Conservation (phyloP, 2,888 invertebrate genomes). For the Hirtodrosophila duncani region DNA sequence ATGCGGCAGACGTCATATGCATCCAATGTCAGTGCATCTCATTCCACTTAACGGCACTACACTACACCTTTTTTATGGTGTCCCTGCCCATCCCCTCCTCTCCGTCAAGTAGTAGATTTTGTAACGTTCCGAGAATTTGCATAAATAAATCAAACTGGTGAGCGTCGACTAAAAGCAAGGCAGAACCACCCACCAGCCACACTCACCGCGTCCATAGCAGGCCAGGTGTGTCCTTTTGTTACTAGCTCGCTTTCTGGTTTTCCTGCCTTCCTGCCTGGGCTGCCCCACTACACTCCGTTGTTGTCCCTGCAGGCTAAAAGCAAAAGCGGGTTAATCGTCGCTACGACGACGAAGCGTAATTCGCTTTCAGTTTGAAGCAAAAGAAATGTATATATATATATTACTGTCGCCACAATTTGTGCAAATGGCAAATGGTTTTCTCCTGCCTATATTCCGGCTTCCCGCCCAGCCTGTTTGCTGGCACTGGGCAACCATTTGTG, state of each 20-base stretch:
- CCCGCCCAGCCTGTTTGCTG: background rate
- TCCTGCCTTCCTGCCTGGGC: background rate
- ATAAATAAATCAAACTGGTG: conserved; percentile 49
- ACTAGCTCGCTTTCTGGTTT: background rate
- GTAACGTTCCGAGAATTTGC: conserved; percentile 35
- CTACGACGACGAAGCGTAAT: conserved; percentile 25
- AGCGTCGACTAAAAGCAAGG: too few species aligned
- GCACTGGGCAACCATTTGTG: conserved; percentile 3
- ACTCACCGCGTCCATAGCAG: conserved; percentile 11
- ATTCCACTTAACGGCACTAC: too few species aligned
- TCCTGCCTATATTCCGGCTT: background rate
- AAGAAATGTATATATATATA: too few species aligned
- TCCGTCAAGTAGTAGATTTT: background rate
- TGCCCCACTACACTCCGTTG: conserved; percentile 13
- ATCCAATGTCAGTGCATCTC: conserved; percentile 12
- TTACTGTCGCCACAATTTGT: conserved; percentile 28
- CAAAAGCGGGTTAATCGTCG: conserved; percentile 56
- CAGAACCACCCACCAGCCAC: conserved; percentile 20
- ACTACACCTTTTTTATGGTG: too few species aligned
- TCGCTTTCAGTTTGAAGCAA: conserved; percentile 12
- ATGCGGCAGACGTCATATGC: conserved; percentile 17
- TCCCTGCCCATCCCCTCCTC: too few species aligned
- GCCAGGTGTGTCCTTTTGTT: conserved; percentile 17
- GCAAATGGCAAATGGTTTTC: conserved; percentile 22
- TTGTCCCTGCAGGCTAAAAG: conserved; percentile 6